phyloP scores from a whole-genome alignment of 2,888 invertebrate genomes.

The Epicampocera succincta region DNA sequence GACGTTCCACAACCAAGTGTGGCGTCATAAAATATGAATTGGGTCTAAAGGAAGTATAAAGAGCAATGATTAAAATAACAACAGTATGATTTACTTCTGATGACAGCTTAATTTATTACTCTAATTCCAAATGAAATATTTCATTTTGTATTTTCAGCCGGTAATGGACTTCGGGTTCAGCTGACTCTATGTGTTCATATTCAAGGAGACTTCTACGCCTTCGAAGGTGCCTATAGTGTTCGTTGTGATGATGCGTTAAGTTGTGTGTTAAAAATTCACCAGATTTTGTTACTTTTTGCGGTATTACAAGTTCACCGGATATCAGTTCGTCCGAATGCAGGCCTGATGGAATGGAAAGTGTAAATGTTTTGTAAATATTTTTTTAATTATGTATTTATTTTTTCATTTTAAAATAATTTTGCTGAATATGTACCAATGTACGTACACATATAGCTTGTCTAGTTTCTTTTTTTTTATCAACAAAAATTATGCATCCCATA shows the following conservation, averaged over 20 bases:
- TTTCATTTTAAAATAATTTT: not conserved
- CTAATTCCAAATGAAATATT: conserved; percentile 80
- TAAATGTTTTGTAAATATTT: not conserved
- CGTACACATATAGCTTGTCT: no score
- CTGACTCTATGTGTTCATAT: not conserved
- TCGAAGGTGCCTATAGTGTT: conserved; percentile 76
- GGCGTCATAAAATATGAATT: conserved; percentile 87
- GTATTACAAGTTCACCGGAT: conserved; percentile 78
- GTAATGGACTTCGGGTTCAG: conserved; percentile 73
- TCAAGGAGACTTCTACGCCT: conserved; percentile 71
- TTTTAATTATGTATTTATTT: no score
- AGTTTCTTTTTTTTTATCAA: conserved; percentile 9
- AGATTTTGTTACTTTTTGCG: conserved; percentile 78
- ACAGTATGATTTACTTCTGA: conserved; percentile 22
- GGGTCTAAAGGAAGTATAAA: conserved; percentile 82
- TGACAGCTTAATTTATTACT: conserved; percentile 74
- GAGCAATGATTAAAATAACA: conserved; percentile 18
- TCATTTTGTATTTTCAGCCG: conserved; percentile 76
- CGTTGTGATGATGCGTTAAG: conserved; percentile 78
- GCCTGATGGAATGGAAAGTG: conserved; percentile 71
- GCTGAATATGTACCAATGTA: not conserved
- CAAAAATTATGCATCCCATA: conserved; percentile 57
- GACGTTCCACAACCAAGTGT: conserved; percentile 88
- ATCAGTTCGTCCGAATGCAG: conserved; percentile 78
- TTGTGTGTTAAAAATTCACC: conserved; percentile 79